Evolutionary conservation across 2,888 invertebrate genomes (phyloP), one percentile per base, ranked within the genome.

Genomic region (Agonopterix subpropinquella): DNA sequence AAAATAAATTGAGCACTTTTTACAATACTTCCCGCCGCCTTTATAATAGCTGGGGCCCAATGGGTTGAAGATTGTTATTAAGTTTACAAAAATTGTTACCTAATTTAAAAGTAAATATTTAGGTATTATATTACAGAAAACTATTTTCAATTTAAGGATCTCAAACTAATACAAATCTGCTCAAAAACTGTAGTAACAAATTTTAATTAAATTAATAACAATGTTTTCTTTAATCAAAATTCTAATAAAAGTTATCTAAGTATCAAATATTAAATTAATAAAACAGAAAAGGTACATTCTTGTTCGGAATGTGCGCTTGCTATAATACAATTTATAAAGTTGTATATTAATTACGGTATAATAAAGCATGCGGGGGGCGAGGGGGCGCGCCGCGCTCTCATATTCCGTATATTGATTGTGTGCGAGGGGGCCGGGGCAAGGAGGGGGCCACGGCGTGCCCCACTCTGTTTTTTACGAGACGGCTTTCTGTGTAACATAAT

Each of bases 401-500:
- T 88, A 87, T 87, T 87, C 88, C 87, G 88, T 88, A 88, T 88
- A 88, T 88, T 88, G 88, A 88, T 88, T 88, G 88, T 86, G 88
- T 83, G 87, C 87, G 88, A 85, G 87, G 88, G 86, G 85, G 85
- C 81, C 11, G 42, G 42, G 85, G 79, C 72, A 77, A 81, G 81
- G 86, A 82, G 87, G 87, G 89, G 87, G 88, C 86, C 80, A 86
- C 84, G 82, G 87, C 89, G 87, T 88, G 87, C 89, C 89, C 89
- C 89, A 87, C 89, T 88, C 88, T 87, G 87, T 88, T 83, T 89
- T 89, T 89, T 89, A 89, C 89, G 89, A 88, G 88, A 89, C 88
- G 85, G 88, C 88, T 88, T 88, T 89, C 87, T 87, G 88, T 89
- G 87, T 87, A 89, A 89, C 89, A 87, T 89, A 85, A 84, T 83